phyloP scores from a whole-genome alignment of 1,140 invertebrate species.

The Drosophila rufa region DNA sequence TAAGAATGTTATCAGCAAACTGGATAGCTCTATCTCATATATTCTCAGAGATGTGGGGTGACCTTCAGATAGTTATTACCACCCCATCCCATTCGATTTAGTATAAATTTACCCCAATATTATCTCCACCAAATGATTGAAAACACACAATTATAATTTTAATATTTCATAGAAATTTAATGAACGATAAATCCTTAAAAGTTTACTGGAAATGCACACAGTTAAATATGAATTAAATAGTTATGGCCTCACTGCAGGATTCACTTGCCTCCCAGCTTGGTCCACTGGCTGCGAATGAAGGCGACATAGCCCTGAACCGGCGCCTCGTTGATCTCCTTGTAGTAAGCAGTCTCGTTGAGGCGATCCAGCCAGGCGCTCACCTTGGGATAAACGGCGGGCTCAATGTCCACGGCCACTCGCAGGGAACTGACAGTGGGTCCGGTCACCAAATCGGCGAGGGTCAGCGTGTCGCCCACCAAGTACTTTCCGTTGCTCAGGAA shows the following conservation, averaged over 20 bases:
- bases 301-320: constrained; percentile 48
- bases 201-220: not conserved
- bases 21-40: too few species aligned
- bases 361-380: constrained; percentile 58
- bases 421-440: constrained; percentile 81
- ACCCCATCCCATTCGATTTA: too few species aligned
- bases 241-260: not conserved
- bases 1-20: too few species aligned
- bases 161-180: constrained; percentile 3
- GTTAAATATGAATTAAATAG: not conserved
- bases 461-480: constrained; percentile 86
- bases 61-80: too few species aligned
- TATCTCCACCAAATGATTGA: not conserved
- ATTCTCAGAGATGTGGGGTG: too few species aligned
- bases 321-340: constrained; percentile 69
- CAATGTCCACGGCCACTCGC: constrained; percentile 60
- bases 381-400: constrained; percentile 55
- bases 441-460: constrained; percentile 88
- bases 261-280: constrained; percentile 33
- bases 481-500: constrained; percentile 84
- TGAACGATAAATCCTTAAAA: not conserved
- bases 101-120: too few species aligned
- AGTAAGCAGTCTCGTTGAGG: constrained; percentile 58
- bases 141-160: not conserved
- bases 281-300: constrained; percentile 50